These are phyloP conservation scores for Podabrus alpinus DNA, from an alignment of 2,888 invertebrate genomes.

Conservation along the genomic window DNA sequence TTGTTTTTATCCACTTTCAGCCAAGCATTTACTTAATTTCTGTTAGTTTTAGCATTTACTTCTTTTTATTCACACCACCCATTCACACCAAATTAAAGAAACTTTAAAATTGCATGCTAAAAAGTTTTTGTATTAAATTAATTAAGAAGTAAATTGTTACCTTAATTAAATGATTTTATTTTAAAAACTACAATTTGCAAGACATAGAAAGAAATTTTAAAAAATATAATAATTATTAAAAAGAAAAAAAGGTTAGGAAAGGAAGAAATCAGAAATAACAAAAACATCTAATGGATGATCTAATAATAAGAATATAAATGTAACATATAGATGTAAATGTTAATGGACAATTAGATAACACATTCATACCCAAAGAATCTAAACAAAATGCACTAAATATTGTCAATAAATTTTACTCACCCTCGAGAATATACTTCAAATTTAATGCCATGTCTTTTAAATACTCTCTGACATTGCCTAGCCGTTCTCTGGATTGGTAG, in stretches of 20 bases:
- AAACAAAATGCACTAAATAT: neutral
- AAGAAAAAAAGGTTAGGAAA: neutral
- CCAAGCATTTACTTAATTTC: no score
- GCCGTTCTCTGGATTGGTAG: conserved; percentile 79
- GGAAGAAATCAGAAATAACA: neutral
- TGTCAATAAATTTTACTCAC: conserved; percentile 60
- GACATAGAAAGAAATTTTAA: neutral
- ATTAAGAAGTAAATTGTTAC: no score
- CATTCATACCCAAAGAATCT: neutral
- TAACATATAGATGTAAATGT: neutral
- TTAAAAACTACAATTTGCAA: no score
- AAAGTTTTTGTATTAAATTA: no score
- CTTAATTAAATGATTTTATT: no score
- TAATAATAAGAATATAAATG: no score
- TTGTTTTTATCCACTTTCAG: no score
- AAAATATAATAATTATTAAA: neutral
- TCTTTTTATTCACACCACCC: neutral
- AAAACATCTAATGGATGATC: no score
- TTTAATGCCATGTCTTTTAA: conserved; percentile 88
- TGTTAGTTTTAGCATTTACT: no score
- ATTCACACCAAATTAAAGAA: neutral
- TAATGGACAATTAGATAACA: neutral
- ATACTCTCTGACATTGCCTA: conserved; percentile 80
- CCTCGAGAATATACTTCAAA: conserved; percentile 91
- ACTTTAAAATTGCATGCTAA: no score